Base-by-base conservation (phyloP, 2,888 invertebrate genomes). In the Monoplex corrugatus region DNA sequence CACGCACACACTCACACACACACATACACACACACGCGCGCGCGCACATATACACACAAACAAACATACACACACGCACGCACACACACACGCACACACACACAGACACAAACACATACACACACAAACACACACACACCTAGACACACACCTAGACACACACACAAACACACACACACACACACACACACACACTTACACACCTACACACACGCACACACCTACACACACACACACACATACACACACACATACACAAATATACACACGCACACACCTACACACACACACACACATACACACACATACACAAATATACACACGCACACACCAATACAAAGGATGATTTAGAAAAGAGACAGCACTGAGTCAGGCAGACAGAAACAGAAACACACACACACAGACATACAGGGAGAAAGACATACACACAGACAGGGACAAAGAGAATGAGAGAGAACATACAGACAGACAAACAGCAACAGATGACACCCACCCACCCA, bases 1-100 rank as follows among this genome's bases (percentile, higher is more conserved):
- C 72, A 72, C 72, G 8, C 72, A 72, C 72, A 72, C 72, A 72
- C 72, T 35, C 72, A 72, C 72, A 72, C 72, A 72, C 72, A 72
- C 72, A 72, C 72, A 72, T 35, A 72, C 72, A 72, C 72, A 72
- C 72, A 72, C 72, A 72, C 72, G 35, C 72, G 35, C 72, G 35
- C 72, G 35, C 72, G 35, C 72, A 72, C 72, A 72, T 35, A 72
- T 35, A 72, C 72, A 72, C 72, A 72, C 32, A 32, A 3, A 72
- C 72, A 32, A n/a, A 32, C 35, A 32, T 35, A 72, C 72, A 72
- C 32, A 32, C 3, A 72, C 72, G 19, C 72, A 32, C 72, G 35
- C 72, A 72, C 72, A 72, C 72, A 72, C 72, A 72, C 72, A 72
- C 72, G 35, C 72, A 32, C 72, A 32, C 72, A 32, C 72, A 32